phyloP scores from a whole-genome alignment of 2,113 vertebrate species.

The Zosterops lateralis region DNA sequence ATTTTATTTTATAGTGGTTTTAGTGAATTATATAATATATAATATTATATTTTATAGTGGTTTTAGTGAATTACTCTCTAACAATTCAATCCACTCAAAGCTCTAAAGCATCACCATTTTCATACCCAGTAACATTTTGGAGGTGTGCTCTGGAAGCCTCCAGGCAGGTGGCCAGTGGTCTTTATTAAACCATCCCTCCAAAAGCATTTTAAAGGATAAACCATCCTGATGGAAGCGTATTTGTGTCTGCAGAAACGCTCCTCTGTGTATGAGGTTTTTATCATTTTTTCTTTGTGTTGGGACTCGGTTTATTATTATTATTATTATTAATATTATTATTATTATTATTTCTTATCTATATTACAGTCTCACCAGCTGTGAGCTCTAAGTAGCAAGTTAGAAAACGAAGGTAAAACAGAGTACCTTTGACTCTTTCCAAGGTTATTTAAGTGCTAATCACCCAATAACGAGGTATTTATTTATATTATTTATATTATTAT shows the following conservation, averaged over 20 bases:
- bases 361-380: no score
- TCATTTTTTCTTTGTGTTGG: no score
- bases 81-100: fast-evolving
- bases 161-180: neutral
- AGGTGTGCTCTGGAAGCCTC: neutral
- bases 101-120: neutral
- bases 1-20: neutral
- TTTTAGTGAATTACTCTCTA: fast-evolving
- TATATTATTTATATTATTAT: no score
- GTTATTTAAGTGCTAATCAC: no score
- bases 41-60: no score
- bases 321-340: no score
- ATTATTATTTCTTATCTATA: no score
- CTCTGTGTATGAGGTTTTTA: fast-evolving
- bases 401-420: no score
- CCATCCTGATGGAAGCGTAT: fast-evolving
- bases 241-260: neutral
- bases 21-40: fast-evolving
- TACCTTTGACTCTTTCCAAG: no score
- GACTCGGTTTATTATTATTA: no score
- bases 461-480: no score
- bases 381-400: no score
- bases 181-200: neutral
- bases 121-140: neutral
- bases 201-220: neutral